Base-by-base conservation (phyloP, 1,140 invertebrate species). In the Drosophila bocqueti region DNA sequence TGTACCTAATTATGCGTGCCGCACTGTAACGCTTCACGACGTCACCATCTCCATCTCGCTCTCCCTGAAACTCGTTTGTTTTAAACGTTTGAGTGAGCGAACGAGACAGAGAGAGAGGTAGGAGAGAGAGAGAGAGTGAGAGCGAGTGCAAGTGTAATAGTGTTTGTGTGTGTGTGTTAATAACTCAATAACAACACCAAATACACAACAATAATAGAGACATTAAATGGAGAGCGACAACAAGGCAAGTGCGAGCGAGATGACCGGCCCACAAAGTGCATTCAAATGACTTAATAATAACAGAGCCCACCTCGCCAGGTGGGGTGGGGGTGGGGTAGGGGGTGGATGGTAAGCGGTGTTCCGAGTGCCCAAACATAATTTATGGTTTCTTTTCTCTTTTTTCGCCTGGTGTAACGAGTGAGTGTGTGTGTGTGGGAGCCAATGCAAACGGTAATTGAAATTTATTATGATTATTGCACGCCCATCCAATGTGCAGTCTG, bases 391-490 rank as follows among this genome's bases (percentile, higher is more conserved):
- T 45, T 43, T 45, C 43, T 47, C 36, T 49, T 47, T 47, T 60
- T 26, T 58, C 59, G 18, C 15, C 43, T 15, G n/a, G 38, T 42
- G 68, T 67, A 18, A 9, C 15, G 15, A 4, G 13, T n/a, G 15
- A 29, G 15, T 67, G 52, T 21, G 59, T 54, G 34, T 45, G 66
- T 42, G 73, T 79, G 77, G 69, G 63, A 59, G 62, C 50, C 73
- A 83, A 82, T 82, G 79, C 79, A 82, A 81, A 73, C 68, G 87
- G 80, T 92, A 92, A 92, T 92, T 92, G 91, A 92, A 91, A 92
- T 92, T 92, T 92, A 92, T 92, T 92, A 89, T 92, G 83, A 91
- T 91, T 92, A 84, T 92, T 91, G 82, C 81, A 80, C 77, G 72
- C 77, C 74, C 69, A 61, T 68, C 58, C 58, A 74, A 76, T 62